Evolutionary conservation across 2,888 invertebrate genomes (phyloP).

Genomic region (Cepaea hortensis): DNA sequence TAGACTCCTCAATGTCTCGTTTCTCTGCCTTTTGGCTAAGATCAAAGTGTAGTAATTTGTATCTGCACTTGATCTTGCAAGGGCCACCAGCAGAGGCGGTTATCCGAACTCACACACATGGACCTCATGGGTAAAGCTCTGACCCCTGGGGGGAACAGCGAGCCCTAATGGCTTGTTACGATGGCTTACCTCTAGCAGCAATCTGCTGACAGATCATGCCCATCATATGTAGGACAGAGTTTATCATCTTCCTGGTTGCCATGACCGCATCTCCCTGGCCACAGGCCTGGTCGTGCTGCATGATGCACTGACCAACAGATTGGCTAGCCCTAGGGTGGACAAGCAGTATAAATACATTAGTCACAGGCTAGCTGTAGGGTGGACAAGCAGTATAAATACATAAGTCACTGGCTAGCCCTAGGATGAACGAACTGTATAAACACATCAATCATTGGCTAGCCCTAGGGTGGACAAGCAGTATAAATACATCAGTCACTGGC

Average conservation of each 20-base stretch:
- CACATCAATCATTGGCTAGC: too few relatives aligned
- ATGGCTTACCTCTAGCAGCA: constrained; percentile 15
- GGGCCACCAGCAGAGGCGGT: too few relatives aligned
- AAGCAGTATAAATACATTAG: not conserved
- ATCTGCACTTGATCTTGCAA: too few relatives aligned
- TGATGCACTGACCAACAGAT: constrained; percentile 35
- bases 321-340: constrained; percentile 1
- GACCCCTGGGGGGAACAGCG: too few relatives aligned
- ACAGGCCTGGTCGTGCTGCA: constrained; percentile 29
- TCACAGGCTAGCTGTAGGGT: not conserved
- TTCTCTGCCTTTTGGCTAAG: too few relatives aligned
- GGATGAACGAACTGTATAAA: not conserved
- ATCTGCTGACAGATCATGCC: constrained; percentile 45
- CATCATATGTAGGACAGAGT: constrained; percentile 45
- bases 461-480: not conserved
- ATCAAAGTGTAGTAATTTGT: too few relatives aligned
- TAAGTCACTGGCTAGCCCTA: not conserved
- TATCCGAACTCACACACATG: too few relatives aligned
- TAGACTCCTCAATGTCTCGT: too few relatives aligned
- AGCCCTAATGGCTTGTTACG: not conserved
- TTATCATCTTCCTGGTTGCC: constrained; percentile 35
- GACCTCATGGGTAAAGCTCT: too few relatives aligned
- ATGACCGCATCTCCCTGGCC: constrained; percentile 7
- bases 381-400: not conserved
- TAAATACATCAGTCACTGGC: not conserved